These are phyloP conservation scores for Isurus oxyrinchus DNA, from an alignment of 2,113 vertebrate genomes.

Conservation along the genomic window DNA sequence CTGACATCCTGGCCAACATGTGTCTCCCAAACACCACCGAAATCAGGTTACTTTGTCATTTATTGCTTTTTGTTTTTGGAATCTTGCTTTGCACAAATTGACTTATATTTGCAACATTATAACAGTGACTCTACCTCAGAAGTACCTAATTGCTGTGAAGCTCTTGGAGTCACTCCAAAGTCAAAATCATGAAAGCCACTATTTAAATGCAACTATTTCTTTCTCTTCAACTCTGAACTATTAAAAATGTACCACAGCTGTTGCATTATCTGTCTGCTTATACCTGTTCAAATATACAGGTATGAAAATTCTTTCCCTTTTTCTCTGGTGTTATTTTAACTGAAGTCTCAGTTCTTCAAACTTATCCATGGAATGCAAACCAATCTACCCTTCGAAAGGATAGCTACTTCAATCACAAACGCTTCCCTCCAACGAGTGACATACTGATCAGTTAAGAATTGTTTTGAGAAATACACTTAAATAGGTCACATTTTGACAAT, in stretches of 20 bases:
- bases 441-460: not conserved
- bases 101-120: not conserved
- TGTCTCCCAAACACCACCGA: not conserved
- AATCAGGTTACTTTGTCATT: not conserved
- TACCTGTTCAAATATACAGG: no score
- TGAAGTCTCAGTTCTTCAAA: not conserved
- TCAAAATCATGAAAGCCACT: no score
- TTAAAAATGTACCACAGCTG: no score
- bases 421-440: no score
- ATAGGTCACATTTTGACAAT: not conserved
- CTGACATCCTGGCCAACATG: not conserved
- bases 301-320: no score
- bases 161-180: no score
- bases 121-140: not conserved
- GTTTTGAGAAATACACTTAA: not conserved
- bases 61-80: not conserved
- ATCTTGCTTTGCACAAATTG: no score
- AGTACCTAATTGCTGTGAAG: no score
- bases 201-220: no score
- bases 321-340: not conserved
- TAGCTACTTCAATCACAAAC: not conserved
- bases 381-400: not conserved
- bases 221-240: no score
- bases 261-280: no score
- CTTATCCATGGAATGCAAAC: not conserved